A percentile compares a stretch with the other conserved stretches of the same genome.
These are phyloP conservation scores for Stenotaenia linearis DNA, from an alignment of 2,888 invertebrate genomes.

Conservation along the genomic window DNA sequence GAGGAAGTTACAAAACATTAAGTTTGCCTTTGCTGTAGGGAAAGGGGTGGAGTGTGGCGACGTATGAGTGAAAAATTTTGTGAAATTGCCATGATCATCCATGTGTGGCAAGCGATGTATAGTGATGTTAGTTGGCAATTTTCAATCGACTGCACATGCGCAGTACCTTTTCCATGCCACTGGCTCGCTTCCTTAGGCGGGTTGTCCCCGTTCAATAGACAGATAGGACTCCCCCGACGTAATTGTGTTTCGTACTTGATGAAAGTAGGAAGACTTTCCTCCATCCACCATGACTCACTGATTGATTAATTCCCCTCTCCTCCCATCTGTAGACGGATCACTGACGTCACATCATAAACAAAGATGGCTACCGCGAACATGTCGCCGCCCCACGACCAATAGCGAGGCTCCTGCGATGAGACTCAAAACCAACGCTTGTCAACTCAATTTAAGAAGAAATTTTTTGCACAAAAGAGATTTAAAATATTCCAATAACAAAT, in stretches of 20 bases:
- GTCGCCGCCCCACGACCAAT: conserved; percentile 26
- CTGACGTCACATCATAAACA: conserved; percentile 29
- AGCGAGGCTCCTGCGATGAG: background rate
- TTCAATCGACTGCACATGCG: conserved; percentile 21
- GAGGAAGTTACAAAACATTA: conserved; percentile 12
- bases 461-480: background rate
- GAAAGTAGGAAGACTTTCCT: conserved; percentile 32
- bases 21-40: background rate
- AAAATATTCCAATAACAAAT: conserved; percentile 20
- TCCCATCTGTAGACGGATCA: conserved; percentile 2
- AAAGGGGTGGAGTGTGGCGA: conserved; percentile 2
- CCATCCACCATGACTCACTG: conserved; percentile 29
- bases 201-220: conserved; percentile 22
- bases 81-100: conserved; percentile 26
- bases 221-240: conserved; percentile 26
- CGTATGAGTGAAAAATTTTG: background rate
- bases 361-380: conserved; percentile 29
- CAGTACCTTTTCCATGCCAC: conserved; percentile 27
- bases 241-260: conserved; percentile 33
- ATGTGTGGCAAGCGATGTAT: conserved; percentile 13
- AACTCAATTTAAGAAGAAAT: background rate
- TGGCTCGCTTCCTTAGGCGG: conserved; percentile 21
- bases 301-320: conserved; percentile 30
- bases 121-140: conserved; percentile 17
- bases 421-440: conserved; percentile 9